Evolutionary conservation across 2,888 invertebrate genomes (phyloP).

Genomic region (Leptinotarsa haldemani): DNA sequence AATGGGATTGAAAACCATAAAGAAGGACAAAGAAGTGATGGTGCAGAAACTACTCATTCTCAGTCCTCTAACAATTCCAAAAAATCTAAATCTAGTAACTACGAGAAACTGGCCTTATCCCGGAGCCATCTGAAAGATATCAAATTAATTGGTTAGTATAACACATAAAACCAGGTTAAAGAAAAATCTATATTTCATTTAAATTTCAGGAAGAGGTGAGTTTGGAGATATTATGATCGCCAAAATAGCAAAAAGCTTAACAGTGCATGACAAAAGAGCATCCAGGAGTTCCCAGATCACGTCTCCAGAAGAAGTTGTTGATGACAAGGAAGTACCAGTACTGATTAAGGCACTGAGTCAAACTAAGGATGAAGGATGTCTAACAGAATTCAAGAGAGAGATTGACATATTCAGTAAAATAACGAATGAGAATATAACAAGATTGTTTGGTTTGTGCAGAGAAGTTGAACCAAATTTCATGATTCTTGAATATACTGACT

Average conservation of each 20-base stretch:
- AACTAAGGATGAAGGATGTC: constrained; percentile 80
- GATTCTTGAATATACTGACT: constrained; percentile 92
- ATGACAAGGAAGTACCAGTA: constrained; percentile 69
- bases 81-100: constrained; percentile 73
- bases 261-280: constrained; percentile 52
- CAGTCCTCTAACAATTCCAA: constrained; percentile 71
- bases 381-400: constrained; percentile 89
- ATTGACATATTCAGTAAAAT: constrained; percentile 86
- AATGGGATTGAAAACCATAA: constrained; percentile 72
- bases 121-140: constrained; percentile 79
- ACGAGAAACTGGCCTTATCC: constrained; percentile 82
- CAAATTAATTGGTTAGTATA: constrained; percentile 68
- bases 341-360: constrained; percentile 83
- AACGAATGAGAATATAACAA: constrained; percentile 85
- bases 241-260: constrained; percentile 63
- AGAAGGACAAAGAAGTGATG: constrained; percentile 74
- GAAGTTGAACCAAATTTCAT: constrained; percentile 89
- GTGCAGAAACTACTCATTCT: constrained; percentile 74
- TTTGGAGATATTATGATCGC: constrained; percentile 92
- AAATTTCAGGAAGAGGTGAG: constrained; percentile 75
- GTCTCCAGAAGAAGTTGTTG: constrained; percentile 54
- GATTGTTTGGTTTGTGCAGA: constrained; percentile 83
- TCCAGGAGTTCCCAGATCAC: constrained; percentile 47
- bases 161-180: background rate
- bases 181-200: too few relatives aligned